Evolutionary conservation across 2,797 vertebrate genomes (phyloP), one percentile per base, ranked within the genome.

Genomic region (Margarornis squamiger): DNA sequence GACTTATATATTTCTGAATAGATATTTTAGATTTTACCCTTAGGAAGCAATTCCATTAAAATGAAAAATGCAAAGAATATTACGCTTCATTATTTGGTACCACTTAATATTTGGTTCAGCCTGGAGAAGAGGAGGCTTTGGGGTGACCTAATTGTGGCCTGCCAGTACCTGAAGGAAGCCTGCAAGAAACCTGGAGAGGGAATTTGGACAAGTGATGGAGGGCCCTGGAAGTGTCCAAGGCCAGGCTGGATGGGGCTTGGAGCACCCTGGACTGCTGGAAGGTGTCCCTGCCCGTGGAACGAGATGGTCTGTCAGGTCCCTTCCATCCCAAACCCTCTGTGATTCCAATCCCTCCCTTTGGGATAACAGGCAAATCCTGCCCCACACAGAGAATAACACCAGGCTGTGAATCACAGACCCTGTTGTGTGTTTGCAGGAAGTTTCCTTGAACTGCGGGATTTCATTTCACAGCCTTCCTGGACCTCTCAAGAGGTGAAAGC

Each of bases 401-500:
- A 12, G 30, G 12, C 24, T 71, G 67, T 17, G 36, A 86, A 86
- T 7, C 20, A 52, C 23, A 34, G 39, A 41, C 3, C 45, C 29
- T 55, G 9, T 17, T 43, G 45, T 52, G 12, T 30, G n/a, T 79
- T 57, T 80, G 61, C n/a, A 77, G 71, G 49, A 89, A 90, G 46
- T 77, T 88, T 78, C 75, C 70, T 88, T 68, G 54, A 92, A 83
- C 46, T 66, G 7, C 2, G 71, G 43, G 86, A 86, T 83, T 91
- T 74, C 32, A 72, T 92, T 96, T 90, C 75, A 23, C 24, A 77
- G 61, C 65, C 58, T 68, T 72, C 34, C 68, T 15, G 49, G 79
- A 43, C 72, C 75, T 93, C 65, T 74, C 78, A 86, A 54, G 88
- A 88, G 68, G 93, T 75, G 70, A 86, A 86, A 66, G 54, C 79